Conservation (phyloP, 2,797 vertebrate species). For the Centropyge bicolor region DNA sequence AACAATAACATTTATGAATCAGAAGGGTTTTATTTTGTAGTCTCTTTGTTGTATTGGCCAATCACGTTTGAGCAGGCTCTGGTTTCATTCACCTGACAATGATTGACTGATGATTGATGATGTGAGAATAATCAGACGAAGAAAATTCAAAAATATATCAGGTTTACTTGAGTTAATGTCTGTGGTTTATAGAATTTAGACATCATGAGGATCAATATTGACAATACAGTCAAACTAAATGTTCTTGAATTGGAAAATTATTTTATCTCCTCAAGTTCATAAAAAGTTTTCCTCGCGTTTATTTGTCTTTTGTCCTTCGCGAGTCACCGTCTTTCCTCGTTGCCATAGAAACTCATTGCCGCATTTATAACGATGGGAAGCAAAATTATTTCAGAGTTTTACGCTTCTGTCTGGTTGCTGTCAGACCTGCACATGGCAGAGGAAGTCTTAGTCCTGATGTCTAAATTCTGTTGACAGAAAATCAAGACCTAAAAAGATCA, state of each 20-base stretch:
- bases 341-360: slow-evolving; percentile 29
- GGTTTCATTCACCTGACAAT: too few relatives aligned
- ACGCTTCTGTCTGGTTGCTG: slow-evolving; percentile 49
- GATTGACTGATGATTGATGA: too few relatives aligned
- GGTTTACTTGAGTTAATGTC: neutral
- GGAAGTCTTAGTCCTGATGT: too few relatives aligned
- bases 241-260: neutral
- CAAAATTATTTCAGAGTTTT: slow-evolving; percentile 44
- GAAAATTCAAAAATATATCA: neutral
- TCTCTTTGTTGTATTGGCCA: too few relatives aligned
- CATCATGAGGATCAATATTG: neutral
- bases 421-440: too few relatives aligned
- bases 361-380: fast-evolving
- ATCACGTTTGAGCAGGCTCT: too few relatives aligned
- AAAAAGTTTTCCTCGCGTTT: neutral
- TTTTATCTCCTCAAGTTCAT: too few relatives aligned
- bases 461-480: too few relatives aligned
- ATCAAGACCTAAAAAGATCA: too few relatives aligned
- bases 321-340: neutral
- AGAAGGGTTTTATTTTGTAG: too few relatives aligned
- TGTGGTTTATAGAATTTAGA: neutral
- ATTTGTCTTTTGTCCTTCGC: neutral
- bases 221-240: neutral
- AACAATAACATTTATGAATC: too few relatives aligned
- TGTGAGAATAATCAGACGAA: too few relatives aligned